Percentiles rank a stretch among this genome's conserved stretches.
These are phyloP conservation scores for Archegozetes longisetosus DNA, from an alignment of 1,140 invertebrate species.

Conservation along the genomic window DNA sequence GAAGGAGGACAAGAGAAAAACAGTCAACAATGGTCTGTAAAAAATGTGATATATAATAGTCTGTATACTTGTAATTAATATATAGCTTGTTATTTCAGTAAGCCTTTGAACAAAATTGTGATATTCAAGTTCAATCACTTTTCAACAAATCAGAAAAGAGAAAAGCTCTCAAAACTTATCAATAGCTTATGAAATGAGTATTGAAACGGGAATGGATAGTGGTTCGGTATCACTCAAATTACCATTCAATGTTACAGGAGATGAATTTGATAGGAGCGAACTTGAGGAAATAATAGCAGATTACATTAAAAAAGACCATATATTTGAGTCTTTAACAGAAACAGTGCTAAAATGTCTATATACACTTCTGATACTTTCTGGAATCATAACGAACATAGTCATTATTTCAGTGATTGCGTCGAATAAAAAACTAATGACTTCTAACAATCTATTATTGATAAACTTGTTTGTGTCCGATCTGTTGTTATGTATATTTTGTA, in stretches of 20 bases:
- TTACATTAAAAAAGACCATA: background rate
- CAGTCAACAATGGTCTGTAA: too few species aligned
- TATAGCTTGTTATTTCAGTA: too few species aligned
- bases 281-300: background rate
- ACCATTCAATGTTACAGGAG: background rate
- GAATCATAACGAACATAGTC: background rate
- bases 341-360: background rate
- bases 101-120: too few species aligned
- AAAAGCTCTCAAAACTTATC: too few species aligned
- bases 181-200: background rate
- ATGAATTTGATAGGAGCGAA: background rate
- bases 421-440: background rate
- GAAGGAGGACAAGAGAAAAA: too few species aligned
- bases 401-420: background rate
- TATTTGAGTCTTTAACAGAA: background rate
- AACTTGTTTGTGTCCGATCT: background rate
- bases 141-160: too few species aligned
- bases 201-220: too few species aligned
- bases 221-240: too few species aligned
- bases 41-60: too few species aligned
- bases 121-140: too few species aligned
- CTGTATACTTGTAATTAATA: too few species aligned
- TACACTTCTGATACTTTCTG: background rate
- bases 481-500: constrained; percentile 57
- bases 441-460: background rate